Evolutionary conservation across 2,797 vertebrate species (phyloP), one percentile per base, ranked within the genome.

Genomic region (Acridotheres tristis): DNA sequence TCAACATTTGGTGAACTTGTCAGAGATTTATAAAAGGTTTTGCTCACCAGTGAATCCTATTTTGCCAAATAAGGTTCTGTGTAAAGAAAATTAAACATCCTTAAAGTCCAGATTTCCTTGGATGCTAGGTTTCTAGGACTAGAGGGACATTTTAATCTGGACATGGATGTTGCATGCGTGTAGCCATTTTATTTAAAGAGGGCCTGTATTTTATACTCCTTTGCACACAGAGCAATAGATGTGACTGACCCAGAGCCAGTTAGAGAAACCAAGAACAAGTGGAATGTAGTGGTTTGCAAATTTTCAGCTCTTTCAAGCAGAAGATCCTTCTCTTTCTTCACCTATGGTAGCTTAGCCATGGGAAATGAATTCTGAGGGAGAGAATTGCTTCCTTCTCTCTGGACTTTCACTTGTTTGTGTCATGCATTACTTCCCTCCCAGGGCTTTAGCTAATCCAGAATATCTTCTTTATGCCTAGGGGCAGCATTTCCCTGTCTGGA

Each of bases 401-500:
- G 66, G 62, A 89, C 48, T 94, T 94, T 66, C 74, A 71, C 80
- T 92, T 89, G 38, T n/a, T 81, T 92, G 40, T 73, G n/a, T 73
- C 53, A 79, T 17, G 51, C 47, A 65, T 43, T 86, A 83, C 61
- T 79, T 89, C 67, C 34, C 63, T 86, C 62, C n/a, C 27, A 86
- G 40, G 22, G 65, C 16, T 61, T 93, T 84, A 86, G 43, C 30
- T 85, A 90, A 85, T 59, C 16, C 78, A 75, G 57, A 68, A 54
- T 67, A 74, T 32, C 13, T 87, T 77, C 38, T 43, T 57, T 81
- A 65, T 78, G 58, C 58, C 47, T 47, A 42, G 36, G 36, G 87
- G 53, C 38, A 91, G 47, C 40, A 73, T 71, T 78, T 83, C n/a
- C 45, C 42, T 63, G 43, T 55, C 78, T 90, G 74, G 84, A 74